Evolutionary conservation across 2,113 vertebrate genomes (phyloP), one percentile per base, ranked within the genome.

Genomic region (Herpetotheres cachinnans): DNA sequence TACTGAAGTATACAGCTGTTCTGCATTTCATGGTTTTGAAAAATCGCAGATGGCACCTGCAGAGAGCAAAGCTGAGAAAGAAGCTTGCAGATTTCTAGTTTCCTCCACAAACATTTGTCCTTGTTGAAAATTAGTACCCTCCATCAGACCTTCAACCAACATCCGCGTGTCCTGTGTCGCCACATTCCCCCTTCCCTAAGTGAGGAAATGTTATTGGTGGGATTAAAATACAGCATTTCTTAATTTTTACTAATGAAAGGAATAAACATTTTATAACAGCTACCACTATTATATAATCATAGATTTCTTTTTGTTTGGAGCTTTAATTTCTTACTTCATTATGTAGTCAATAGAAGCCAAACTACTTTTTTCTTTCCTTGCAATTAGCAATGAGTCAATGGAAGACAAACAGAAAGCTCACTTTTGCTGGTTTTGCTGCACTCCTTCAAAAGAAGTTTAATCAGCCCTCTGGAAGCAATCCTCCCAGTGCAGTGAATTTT

Each of bases 151-250:
- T 74, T 72, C 66, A 71, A 3, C 29, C 52, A 63, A 29, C 9
- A 25, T 7, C 56, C 24, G 9, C 0, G 2, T 16, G 26, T 21
- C 55, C 56, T 19, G 18, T n/a, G 29, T 30, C 52, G 42, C 6
- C 1, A 2, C 6, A 8, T 2, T 12, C 13, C 32, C 21, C 17
- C 40, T 14, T 11, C 34, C n/a, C 18, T 1, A 42, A 1, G 6
- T 8, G 13, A 95, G 29, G 61, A 54, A 61, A 8, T 13, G 9
- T 18, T 73, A 58, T 24, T 40, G 52, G 5, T 11, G 1, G n/a
- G 10, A 82, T 52, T 83, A 10, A 30, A 83, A 59, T 1, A 44
- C 8, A 42, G 2, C 16, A 46, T 42, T 76, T 73, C 54, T 61
- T 63, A 72, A 61, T 17, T 69, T 14, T 50, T 24, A 73, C 40